These are phyloP conservation scores for Proctacanthus coquilletti DNA, from an alignment of 1,140 invertebrate species.

Conservation along the genomic window DNA sequence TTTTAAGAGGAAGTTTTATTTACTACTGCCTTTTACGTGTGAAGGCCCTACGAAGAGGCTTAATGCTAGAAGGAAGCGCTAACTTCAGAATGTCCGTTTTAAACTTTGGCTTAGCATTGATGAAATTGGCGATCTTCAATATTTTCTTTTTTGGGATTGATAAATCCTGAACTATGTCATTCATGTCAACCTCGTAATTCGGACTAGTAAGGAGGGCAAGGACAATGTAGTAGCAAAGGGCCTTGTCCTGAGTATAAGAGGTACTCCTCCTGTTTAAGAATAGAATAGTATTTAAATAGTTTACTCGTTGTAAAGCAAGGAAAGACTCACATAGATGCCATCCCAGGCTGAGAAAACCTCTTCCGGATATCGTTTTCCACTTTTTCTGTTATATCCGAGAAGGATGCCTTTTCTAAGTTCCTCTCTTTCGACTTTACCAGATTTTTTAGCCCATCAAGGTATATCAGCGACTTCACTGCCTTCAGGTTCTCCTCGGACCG, in stretches of 20 bases:
- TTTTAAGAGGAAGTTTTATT: no score
- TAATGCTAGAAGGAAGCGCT: constrained; percentile 18
- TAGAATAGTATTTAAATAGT: constrained; percentile 1
- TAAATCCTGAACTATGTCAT: constrained; percentile 13
- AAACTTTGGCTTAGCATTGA: constrained; percentile 17
- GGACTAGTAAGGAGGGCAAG: constrained; percentile 17
- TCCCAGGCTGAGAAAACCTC: constrained; percentile 16
- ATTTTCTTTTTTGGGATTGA: constrained; percentile 18
- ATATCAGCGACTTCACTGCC: constrained; percentile 18
- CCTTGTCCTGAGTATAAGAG: constrained; percentile 18
- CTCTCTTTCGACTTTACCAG: constrained; percentile 16
- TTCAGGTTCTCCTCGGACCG: background rate
- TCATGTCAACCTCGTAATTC: constrained; percentile 16
- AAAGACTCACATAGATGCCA: no score
- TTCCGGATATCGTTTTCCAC: constrained; percentile 23
- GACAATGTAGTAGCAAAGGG: constrained; percentile 24
- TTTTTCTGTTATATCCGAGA: constrained; percentile 22
- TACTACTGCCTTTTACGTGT: no score
- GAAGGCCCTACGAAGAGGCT: constrained; percentile 10
- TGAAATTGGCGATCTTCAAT: constrained; percentile 20
- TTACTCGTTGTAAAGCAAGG: no score
- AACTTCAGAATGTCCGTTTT: constrained; percentile 14
- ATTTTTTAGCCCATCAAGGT: constrained; percentile 21
- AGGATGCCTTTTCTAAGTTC: constrained; percentile 15
- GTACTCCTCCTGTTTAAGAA: constrained; percentile 13